Percentiles rank a stretch among this genome's conserved stretches.
phyloP scores from a whole-genome alignment of 2,888 invertebrate genomes.

The Willowsia nigromaculata region DNA sequence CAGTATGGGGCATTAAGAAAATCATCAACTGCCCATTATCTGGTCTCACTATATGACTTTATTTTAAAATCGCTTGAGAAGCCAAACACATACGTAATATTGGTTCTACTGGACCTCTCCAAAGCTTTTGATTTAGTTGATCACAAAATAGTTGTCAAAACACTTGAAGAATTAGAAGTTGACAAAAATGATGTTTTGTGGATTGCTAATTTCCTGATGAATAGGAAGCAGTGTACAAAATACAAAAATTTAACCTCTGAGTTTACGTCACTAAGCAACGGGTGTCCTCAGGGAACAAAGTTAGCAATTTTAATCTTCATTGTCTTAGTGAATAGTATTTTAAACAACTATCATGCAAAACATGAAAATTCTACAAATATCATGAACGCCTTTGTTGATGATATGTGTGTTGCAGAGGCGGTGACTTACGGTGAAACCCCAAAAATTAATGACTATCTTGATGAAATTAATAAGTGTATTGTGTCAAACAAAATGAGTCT shows the following conservation, averaged over 20 bases:
- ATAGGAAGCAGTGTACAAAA: constrained; percentile 25
- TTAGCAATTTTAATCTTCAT: no score
- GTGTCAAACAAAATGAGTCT: not conserved
- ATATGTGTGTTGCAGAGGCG: constrained; percentile 21
- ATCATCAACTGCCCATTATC: no score
- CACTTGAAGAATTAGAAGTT: not conserved
- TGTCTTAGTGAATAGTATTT: no score
- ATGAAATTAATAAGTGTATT: not conserved
- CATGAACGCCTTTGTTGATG: no score
- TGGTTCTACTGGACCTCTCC: not conserved
- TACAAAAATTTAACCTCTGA: not conserved
- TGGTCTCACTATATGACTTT: no score
- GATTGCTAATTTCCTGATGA: constrained; percentile 10
- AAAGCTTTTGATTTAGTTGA: constrained; percentile 17
- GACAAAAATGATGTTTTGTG: not conserved
- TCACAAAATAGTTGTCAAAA: not conserved
- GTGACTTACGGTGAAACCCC: not conserved
- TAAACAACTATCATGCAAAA: no score
- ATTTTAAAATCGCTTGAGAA: no score
- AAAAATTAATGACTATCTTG: not conserved
- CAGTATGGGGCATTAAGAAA: not conserved
- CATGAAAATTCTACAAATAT: no score
- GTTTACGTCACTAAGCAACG: not conserved
- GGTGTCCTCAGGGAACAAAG: constrained; percentile 22
- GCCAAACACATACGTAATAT: no score